Evolutionary conservation across 2,113 vertebrate genomes (phyloP).

Genomic region (Pseudonaja textilis): DNA sequence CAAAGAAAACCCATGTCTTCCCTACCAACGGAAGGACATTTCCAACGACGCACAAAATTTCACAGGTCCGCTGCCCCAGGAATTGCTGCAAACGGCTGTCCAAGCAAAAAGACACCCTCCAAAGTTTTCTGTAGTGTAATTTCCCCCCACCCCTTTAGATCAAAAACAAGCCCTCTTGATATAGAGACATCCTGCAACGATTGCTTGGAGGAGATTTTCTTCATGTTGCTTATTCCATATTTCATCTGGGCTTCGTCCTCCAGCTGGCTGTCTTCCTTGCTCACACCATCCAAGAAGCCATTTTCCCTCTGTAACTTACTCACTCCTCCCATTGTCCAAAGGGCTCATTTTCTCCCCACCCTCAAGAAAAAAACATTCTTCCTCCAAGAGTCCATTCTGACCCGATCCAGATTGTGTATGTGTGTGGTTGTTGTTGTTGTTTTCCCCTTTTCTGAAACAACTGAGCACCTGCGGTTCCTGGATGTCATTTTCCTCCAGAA

Average conservation of each 20-base stretch:
- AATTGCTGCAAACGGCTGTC: not conserved
- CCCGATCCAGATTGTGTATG: not conserved
- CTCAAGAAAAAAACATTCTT: not conserved
- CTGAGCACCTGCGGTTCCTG: accelerated
- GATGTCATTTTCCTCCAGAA: not conserved
- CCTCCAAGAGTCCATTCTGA: not conserved
- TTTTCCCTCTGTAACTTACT: not conserved
- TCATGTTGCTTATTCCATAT: not conserved
- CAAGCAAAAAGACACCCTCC: not conserved
- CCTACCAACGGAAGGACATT: not conserved
- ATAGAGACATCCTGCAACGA: not conserved
- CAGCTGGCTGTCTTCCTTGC: not conserved
- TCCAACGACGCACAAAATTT: not conserved
- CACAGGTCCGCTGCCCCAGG: not conserved
- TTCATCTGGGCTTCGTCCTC: not conserved
- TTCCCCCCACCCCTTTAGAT: not conserved
- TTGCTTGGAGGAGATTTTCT: not conserved
- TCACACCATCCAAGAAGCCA: not conserved
- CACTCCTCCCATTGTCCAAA: not conserved
- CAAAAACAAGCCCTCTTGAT: not conserved
- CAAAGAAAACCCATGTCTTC: not conserved
- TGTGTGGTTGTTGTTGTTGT: not conserved
- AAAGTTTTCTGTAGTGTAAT: not conserved
- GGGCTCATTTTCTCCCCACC: conserved; percentile 10
- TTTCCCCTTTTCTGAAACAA: not conserved